Evolutionary conservation across 2,797 vertebrate species (phyloP), one percentile per base, ranked within the genome.

Genomic region (Acomys russatus): DNA sequence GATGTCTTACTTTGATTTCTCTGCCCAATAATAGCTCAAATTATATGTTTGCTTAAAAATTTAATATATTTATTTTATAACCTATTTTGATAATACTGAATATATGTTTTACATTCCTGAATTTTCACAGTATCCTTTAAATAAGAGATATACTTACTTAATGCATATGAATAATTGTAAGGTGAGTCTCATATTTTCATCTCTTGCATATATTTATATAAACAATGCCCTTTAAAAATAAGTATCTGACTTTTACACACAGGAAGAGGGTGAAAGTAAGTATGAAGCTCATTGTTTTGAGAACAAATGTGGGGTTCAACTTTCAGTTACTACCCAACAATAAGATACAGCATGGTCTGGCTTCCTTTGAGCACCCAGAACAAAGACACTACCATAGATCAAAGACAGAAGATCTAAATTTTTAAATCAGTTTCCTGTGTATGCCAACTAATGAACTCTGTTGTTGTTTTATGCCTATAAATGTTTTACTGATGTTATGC

Each of bases 391-490:
- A 44, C 22, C 33, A 2, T 2, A 12, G 44, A 95, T 97, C 93
- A 97, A 96, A 97, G 90, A 83, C 56, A 86, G 49, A 76, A 35
- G 18, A 11, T 77, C 73, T 96, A 96, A 98, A 97, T 97, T 96
- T 98, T 97, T 96, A 95, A 97, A 94, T 95, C 35, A 68, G 92
- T 92, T 95, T 95, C 38, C 80, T 95, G 93, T 95, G 20, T 91
- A 96, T 98, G 91, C 92, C 96, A 83, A 38, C 91, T 96, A 97
- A 97, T 95, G 92, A 97, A 97, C 84, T 86, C 84, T 96, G 73
- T 97, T 97, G 59, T 95, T 97, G 71, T 96, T 93, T 96, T 77
- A 92, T 80, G 44, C 18, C 28, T 85, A 95, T 96, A 85, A 86
- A 90, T 88, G 44, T 97, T 97, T 97, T 70, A 96, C 38, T 85